Evolutionary conservation across 2,888 invertebrate species (phyloP).

Genomic region (Tipula unca): DNA sequence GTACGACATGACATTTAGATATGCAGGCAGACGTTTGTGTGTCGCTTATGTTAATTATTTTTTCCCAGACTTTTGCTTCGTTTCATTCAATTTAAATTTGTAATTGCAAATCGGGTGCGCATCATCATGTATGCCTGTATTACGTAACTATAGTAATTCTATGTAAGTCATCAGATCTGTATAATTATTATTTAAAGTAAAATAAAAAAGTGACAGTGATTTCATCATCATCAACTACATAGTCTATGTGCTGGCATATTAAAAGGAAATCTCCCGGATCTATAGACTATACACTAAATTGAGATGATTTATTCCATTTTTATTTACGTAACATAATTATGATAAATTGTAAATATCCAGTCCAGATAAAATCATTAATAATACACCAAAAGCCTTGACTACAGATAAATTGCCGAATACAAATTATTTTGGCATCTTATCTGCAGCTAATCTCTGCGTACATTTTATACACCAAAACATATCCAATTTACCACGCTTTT

Average conservation of each 20-base stretch:
- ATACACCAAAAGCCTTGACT: neutral
- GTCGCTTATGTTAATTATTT: no score
- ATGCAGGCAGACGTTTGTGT: no score
- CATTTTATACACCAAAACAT: neutral
- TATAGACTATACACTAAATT: neutral
- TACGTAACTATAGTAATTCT: neutral
- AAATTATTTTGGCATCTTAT: neutral
- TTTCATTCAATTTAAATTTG: no score
- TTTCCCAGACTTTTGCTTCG: no score
- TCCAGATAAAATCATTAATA: neutral
- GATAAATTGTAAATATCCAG: neutral
- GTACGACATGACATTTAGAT: no score
- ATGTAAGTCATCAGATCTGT: neutral
- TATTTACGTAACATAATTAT: neutral
- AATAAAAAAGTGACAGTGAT: neutral
- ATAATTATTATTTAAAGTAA: neutral
- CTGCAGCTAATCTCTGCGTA: neutral
- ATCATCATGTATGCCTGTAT: neutral
- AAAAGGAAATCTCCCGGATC: neutral
- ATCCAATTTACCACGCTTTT: neutral
- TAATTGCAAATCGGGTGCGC: neutral
- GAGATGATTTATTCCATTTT: neutral
- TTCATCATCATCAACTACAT: neutral
- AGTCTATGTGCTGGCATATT: neutral
- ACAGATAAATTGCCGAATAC: neutral